Conservation (phyloP, 2,888 invertebrate species). For the Pseudoips prasinana region DNA sequence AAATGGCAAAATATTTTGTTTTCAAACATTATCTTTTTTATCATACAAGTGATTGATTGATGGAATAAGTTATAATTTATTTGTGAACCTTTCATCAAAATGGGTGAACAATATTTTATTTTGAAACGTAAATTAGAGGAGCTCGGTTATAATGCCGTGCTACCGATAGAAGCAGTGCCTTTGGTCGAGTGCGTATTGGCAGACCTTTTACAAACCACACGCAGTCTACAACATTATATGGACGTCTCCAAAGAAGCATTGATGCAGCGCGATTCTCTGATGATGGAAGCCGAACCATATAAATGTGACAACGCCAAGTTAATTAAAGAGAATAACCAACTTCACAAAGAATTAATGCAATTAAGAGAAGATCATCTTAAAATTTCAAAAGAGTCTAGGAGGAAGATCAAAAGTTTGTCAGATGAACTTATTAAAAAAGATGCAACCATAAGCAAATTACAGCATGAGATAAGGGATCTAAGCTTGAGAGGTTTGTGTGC, state of each 20-base stretch:
- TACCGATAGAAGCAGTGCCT: slow-evolving; percentile 89
- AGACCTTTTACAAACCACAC: slow-evolving; percentile 94
- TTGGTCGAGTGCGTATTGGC: slow-evolving; percentile 90
- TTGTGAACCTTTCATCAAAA: slow-evolving; percentile 25
- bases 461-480: slow-evolving; percentile 67
- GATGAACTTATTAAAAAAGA: slow-evolving; percentile 83
- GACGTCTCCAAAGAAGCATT: slow-evolving; percentile 86
- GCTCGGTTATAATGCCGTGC: slow-evolving; percentile 89
- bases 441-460: slow-evolving; percentile 59
- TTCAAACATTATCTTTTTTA: no score
- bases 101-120: slow-evolving; percentile 71
- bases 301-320: slow-evolving; percentile 90
- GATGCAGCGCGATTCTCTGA: slow-evolving; percentile 86
- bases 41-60: no score
- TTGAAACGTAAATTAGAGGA: slow-evolving; percentile 88
- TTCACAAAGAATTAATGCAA: slow-evolving; percentile 85
- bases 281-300: slow-evolving; percentile 88
- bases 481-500: slow-evolving; percentile 72
- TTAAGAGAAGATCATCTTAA: slow-evolving; percentile 84
- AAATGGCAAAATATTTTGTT: no score
- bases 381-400: slow-evolving; percentile 80
- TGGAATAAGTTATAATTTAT: no score
- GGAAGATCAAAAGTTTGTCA: slow-evolving; percentile 84
- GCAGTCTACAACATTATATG: slow-evolving; percentile 92
- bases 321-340: slow-evolving; percentile 87